Conservation (phyloP, 2,797 vertebrate species). For the Crenichthys baileyi region DNA sequence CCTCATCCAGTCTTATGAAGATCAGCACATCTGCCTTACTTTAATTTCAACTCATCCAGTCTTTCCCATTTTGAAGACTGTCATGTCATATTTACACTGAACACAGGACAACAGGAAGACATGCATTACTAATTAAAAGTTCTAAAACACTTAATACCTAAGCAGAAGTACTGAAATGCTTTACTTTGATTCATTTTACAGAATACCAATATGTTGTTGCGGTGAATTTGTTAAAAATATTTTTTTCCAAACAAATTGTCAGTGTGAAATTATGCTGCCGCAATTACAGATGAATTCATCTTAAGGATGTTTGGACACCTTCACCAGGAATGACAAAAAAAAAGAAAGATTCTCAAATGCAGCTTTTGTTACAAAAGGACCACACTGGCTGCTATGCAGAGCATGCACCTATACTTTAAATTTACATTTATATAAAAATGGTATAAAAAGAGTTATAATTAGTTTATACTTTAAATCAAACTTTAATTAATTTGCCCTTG, state of each 20-base stretch:
- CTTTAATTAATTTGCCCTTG: not conserved
- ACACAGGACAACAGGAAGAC: too few species aligned
- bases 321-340: not conserved
- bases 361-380: not conserved
- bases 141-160: too few species aligned
- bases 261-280: not conserved
- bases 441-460: not conserved
- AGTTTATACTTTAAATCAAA: not conserved
- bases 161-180: not conserved
- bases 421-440: too few species aligned
- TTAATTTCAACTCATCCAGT: not conserved
- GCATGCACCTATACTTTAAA: too few species aligned
- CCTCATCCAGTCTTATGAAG: not conserved
- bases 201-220: not conserved
- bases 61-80: not conserved
- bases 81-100: too few species aligned
- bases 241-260: not conserved
- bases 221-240: too few species aligned
- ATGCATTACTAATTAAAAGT: too few species aligned
- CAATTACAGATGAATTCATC: not conserved
- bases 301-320: not conserved
- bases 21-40: not conserved
- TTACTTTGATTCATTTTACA: not conserved
- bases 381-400: not conserved
- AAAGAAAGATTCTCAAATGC: too few species aligned